Evolutionary conservation across 2,888 invertebrate species (phyloP).

Genomic region (Pseudanteris insignis): DNA sequence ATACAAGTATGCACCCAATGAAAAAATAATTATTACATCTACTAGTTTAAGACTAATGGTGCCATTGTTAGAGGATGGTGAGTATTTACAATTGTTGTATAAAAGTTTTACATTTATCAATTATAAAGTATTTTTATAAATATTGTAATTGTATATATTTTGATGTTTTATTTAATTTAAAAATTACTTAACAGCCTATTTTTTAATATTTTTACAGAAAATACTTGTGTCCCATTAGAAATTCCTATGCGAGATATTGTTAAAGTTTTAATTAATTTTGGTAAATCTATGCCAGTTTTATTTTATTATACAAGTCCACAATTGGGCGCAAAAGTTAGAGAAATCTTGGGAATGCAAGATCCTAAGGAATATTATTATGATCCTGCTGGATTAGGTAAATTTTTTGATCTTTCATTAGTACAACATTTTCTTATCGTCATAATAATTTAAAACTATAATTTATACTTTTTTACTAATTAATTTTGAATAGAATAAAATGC

Average conservation of each 20-base stretch:
- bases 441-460: too few species aligned
- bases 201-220: constrained; percentile 43
- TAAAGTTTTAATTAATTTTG: constrained; percentile 81
- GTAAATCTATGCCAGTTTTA: constrained; percentile 78
- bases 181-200: not conserved
- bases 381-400: constrained; percentile 67
- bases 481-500: too few species aligned
- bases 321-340: constrained; percentile 76
- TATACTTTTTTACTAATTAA: too few species aligned
- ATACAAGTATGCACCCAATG: constrained; percentile 79
- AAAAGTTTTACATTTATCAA: too few species aligned
- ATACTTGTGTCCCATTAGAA: constrained; percentile 70
- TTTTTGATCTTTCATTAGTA: too few species aligned
- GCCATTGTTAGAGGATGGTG: constrained; percentile 65
- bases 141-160: constrained; percentile 1
- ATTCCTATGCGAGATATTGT: constrained; percentile 78
- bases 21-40: constrained; percentile 72
- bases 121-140: too few species aligned
- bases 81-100: too few species aligned
- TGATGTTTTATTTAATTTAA: constrained; percentile 7
- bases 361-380: constrained; percentile 68
- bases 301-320: constrained; percentile 80
- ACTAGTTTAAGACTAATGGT: constrained; percentile 66
- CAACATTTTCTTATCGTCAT: too few species aligned
- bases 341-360: constrained; percentile 76